Evolutionary conservation across 2,797 vertebrate species (phyloP), one percentile per base, ranked within the genome.

Genomic region (Myotis findleyi): DNA sequence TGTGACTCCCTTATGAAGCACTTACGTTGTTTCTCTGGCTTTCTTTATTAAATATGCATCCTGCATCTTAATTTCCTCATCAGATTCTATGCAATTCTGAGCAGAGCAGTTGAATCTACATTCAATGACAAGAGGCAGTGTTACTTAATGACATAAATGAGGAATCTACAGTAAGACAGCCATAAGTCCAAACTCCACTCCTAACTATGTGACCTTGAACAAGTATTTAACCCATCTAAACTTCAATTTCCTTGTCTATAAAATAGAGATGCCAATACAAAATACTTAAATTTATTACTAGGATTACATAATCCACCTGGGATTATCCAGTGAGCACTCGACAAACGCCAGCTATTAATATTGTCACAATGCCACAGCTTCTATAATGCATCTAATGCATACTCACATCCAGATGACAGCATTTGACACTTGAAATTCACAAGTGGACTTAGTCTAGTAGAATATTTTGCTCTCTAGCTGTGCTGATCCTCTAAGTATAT

Each of bases 21-120:
- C 1, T 71, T 53, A 72, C 9, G 4, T 33, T 88, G 55, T 73
- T 91, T 82, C 79, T 93, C 87, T 86, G 49, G 23, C 25, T 95
- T 81, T 85, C 85, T 89, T 71, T 66, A 21, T 72, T 91, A 91
- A 94, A 62, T 68, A 68, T 38, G 13, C 7, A 68, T 33, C 14
- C 41, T 87, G 30, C 27, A 30, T 66, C 47, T 68, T 90, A 92
- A 92, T 44, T 51, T 92, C 8, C 38, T 80, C 75, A 87, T 87
- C 55, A 96, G 80, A 92, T 87, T 62, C 14, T 93, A 44, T 73
- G 71, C 7, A 66, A 47, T 92, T 75, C 38, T 93, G 38, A 92
- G 44, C 16, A 94, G 38, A 85, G 14, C 18, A 55, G 30, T 64
- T 95, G 86, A 93, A 94, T 69, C 55, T 59, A 84, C 9, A 41